Percentiles rank a stretch among this genome's conserved stretches.
These are phyloP conservation scores for Camponotus floridanus DNA, from an alignment of 1,140 invertebrate species.

Conservation along the genomic window DNA sequence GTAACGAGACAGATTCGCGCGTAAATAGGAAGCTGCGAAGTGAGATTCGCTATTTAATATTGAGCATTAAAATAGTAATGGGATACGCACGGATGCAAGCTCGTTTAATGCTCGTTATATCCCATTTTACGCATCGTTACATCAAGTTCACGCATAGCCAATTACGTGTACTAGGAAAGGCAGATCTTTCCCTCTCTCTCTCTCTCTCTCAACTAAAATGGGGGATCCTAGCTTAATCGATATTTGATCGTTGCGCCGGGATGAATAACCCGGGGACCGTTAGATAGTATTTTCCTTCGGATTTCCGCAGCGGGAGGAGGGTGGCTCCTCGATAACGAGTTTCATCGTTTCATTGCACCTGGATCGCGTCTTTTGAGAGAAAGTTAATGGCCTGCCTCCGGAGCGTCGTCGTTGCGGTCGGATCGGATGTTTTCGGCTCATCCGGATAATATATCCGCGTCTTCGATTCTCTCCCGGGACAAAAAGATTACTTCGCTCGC, in stretches of 20 bases:
- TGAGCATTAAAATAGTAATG: slow-evolving; percentile 38
- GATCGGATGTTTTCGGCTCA: slow-evolving; percentile 58
- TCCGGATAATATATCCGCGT: slow-evolving; percentile 57
- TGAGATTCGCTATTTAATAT: slow-evolving; percentile 36
- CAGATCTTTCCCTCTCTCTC: background rate
- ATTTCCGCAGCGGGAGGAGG: background rate
- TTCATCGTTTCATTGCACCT: slow-evolving; percentile 65
- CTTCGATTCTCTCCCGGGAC: slow-evolving; percentile 17
- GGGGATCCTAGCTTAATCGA: slow-evolving; percentile 63
- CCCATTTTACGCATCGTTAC: slow-evolving; percentile 71
- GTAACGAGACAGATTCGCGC: background rate
- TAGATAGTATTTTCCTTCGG: slow-evolving; percentile 44
- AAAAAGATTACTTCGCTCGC: slow-evolving; percentile 9
- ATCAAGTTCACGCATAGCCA: slow-evolving; percentile 38
- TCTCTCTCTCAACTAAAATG: slow-evolving; percentile 46
- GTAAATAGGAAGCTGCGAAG: slow-evolving; percentile 5
- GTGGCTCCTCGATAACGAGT: slow-evolving; percentile 41
- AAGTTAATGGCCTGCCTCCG: slow-evolving; percentile 61
- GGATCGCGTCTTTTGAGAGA: slow-evolving; percentile 60
- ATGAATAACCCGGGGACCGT: slow-evolving; percentile 51
- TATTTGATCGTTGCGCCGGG: slow-evolving; percentile 34
- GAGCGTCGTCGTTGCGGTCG: slow-evolving; percentile 40
- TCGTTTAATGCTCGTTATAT: slow-evolving; percentile 71
- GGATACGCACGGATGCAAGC: slow-evolving; percentile 38
- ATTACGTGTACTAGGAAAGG: slow-evolving; percentile 22